Percentiles rank a stretch among this genome's conserved stretches.
Conservation (phyloP, 1,140 invertebrate genomes). For the Eueides isabella region DNA sequence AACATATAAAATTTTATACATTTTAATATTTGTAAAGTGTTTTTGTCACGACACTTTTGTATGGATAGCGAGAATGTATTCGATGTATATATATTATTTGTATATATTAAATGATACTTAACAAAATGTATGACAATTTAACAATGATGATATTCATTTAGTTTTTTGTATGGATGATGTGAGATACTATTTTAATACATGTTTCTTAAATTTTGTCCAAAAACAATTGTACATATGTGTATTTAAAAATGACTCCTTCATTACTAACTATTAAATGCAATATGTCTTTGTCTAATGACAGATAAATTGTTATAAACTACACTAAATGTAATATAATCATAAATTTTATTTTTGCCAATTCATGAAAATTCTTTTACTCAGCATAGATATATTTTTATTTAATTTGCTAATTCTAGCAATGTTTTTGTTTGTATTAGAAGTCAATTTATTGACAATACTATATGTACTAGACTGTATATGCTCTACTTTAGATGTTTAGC, state of each 20-base stretch:
- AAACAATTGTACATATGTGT: background rate
- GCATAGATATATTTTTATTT: slow-evolving; percentile 20
- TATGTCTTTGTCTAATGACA: background rate
- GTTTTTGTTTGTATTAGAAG: slow-evolving; percentile 7
- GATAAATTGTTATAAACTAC: background rate
- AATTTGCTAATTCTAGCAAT: slow-evolving; percentile 16
- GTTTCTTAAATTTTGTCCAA: background rate
- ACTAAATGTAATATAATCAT: background rate
- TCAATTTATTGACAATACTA: slow-evolving; percentile 51
- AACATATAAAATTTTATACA: background rate
- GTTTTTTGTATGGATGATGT: background rate
- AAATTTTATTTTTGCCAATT: background rate
- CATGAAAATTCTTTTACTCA: background rate
- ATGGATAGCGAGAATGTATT: background rate
- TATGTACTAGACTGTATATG: slow-evolving; percentile 37
- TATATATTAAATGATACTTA: background rate
- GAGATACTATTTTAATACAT: background rate
- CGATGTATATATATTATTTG: background rate
- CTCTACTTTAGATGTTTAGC: slow-evolving; percentile 39
- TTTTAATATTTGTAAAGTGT: slow-evolving; percentile 3
- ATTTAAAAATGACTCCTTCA: background rate
- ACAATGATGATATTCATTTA: background rate
- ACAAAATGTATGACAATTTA: background rate
- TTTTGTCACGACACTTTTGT: background rate
- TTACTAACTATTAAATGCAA: background rate